A percentile compares a stretch with the other conserved stretches of the same genome.
Evolutionary conservation across 2,113 vertebrate species (phyloP).

Genomic region (Neogale vison): DNA sequence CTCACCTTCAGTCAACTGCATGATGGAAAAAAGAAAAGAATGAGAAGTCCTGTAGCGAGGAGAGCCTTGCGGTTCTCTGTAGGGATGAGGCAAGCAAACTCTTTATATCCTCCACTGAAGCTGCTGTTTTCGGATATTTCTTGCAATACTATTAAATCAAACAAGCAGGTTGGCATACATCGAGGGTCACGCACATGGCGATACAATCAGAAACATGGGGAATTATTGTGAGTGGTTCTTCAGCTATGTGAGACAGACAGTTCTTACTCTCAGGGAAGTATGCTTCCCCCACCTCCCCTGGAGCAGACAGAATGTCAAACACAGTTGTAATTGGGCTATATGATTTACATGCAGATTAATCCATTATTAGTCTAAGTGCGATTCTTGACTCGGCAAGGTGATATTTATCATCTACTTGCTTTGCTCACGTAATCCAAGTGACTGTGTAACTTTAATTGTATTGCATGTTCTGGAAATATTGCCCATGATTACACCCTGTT

Average conservation of each 20-base stretch:
- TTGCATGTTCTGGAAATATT: constrained; percentile 68
- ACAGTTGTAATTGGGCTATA: constrained; percentile 70
- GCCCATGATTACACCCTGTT: constrained; percentile 71
- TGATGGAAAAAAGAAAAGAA: neutral
- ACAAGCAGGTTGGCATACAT: neutral
- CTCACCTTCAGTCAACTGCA: neutral
- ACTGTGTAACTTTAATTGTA: constrained; percentile 68
- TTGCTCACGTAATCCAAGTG: constrained; percentile 71
- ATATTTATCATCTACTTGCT: constrained; percentile 77
- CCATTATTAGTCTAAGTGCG: constrained; percentile 77
- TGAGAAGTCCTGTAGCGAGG: neutral
- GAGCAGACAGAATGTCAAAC: constrained; percentile 74
- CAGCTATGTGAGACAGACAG: neutral
- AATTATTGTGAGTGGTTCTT: constrained; percentile 58
- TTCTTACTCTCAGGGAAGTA: constrained; percentile 50
- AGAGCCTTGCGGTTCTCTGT: neutral
- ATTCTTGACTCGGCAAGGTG: constrained; percentile 71
- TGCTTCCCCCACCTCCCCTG: neutral
- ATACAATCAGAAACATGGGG: constrained; percentile 54
- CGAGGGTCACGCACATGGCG: neutral
- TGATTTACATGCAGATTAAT: constrained; percentile 83
- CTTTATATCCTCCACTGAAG: constrained; percentile 50
- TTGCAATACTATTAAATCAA: constrained; percentile 65
- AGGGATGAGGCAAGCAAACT: constrained; percentile 45
- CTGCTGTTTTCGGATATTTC: constrained; percentile 13